Base-by-base conservation (phyloP, 2,888 invertebrate genomes). In the Trypoxylon attenuatum region DNA sequence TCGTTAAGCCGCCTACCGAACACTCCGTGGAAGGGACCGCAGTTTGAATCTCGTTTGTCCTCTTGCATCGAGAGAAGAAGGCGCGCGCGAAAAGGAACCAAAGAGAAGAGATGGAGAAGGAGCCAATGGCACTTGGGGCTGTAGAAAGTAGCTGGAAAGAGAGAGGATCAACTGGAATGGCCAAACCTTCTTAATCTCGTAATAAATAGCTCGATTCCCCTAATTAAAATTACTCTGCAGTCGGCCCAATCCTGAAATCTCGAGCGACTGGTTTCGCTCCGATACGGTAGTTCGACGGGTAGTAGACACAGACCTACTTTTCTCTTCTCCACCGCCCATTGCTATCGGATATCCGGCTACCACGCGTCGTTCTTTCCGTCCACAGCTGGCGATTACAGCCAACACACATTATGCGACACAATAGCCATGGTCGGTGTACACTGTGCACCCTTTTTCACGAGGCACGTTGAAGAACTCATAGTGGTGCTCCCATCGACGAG, bases 141-240 rank as follows among this genome's bases (percentile, higher is more conserved):
- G 16, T 15, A 19, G 25, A 33, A 41, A 45, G 29, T 50, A 46
- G 10, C 4, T 5, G 41, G 16, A 51, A 46, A 42, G 45, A 27
- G 39, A 18, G 38, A 25, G 27, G 15, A 49, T 33, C 47, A 39
- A 29, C 38, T 22, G 42, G 19, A 41, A 23, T 38, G 50, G n/a
- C n/a, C n/a, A n/a, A n/a, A n/a, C n/a, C 27, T 62, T 56, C 43
- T 53, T 54, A 58, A 39, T 25, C 65, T 71, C 58, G 62, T 65
- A 69, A 78, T 79, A 80, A 81, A 80, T 76, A 78, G 75, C 74
- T 78, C 75, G 80, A 80, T 82, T 81, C 78, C 69, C 73, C 81
- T 81, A 77, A 82, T 82, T 80, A 80, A 82, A 76, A 78, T 75
- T 69, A 58, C 55, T 67, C 58, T 63, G 33, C 13, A 33, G 33